Percentiles rank a stretch among this genome's conserved stretches.
Evolutionary conservation across 2,113 vertebrate genomes (phyloP).

Genomic region (Genyomyrus donnyi): DNA sequence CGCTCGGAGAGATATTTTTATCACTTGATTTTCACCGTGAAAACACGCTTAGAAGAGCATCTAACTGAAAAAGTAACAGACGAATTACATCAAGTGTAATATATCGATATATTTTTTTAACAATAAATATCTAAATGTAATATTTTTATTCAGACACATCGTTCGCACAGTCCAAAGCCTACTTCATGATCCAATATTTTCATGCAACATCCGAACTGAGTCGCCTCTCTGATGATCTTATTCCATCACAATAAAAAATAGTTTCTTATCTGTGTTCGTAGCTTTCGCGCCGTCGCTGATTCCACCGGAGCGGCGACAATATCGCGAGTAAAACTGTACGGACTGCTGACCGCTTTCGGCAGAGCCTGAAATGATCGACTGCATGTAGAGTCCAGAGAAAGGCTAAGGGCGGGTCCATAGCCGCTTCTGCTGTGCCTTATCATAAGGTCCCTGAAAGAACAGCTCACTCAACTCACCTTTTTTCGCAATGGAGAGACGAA

Average conservation of each 20-base stretch:
- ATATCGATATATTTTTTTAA: neutral
- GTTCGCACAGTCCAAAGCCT: neutral
- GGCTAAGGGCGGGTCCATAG: slow-evolving; percentile 50
- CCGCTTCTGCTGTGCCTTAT: slow-evolving; percentile 52
- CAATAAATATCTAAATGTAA: neutral
- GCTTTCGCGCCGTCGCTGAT: slow-evolving; percentile 34
- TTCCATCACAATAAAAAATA: neutral
- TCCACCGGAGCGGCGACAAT: slow-evolving; percentile 48
- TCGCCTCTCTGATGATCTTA: slow-evolving; percentile 2
- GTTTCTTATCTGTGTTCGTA: slow-evolving; percentile 16
- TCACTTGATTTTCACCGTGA: neutral
- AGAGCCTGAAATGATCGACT: slow-evolving; percentile 50
- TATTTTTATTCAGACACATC: neutral
- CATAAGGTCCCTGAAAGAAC: slow-evolving; percentile 54
- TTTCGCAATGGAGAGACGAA: slow-evolving; percentile 72
- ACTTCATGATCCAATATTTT: slow-evolving; percentile 1
- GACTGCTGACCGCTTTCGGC: slow-evolving; percentile 56
- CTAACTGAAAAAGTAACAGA: neutral
- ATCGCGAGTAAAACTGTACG: slow-evolving; percentile 57
- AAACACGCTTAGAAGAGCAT: neutral
- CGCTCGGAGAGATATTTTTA: neutral
- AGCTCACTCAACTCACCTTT: slow-evolving; percentile 74
- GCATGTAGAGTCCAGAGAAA: slow-evolving; percentile 50
- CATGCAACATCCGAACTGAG: slow-evolving; percentile 6
- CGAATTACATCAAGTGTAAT: neutral